Evolutionary conservation across 2,113 vertebrate genomes (phyloP).

Genomic region (Cyrtonyx montezumae): DNA sequence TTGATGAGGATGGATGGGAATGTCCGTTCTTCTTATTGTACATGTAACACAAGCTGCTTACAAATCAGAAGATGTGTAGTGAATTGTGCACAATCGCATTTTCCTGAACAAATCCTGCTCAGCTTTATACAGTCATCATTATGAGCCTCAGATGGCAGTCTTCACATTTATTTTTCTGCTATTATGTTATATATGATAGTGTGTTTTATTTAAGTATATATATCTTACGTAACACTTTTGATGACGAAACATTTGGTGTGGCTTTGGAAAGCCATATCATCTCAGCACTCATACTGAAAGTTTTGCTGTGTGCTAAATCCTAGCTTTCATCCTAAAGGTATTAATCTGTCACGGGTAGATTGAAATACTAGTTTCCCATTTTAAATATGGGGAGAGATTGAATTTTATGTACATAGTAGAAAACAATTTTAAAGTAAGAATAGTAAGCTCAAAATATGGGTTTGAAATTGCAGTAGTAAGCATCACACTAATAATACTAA

Average conservation of each 20-base stretch:
- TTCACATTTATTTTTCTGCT: background rate
- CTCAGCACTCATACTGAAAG: background rate
- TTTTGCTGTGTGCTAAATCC: background rate
- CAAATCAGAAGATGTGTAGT: background rate
- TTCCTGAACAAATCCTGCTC: accelerated
- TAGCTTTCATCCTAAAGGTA: background rate
- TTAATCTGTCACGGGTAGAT: background rate
- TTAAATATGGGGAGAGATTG: background rate
- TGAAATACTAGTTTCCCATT: background rate
- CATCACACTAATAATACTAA: accelerated
- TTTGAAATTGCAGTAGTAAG: background rate
- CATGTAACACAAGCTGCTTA: background rate
- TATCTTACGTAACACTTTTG: background rate
- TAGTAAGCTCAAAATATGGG: accelerated
- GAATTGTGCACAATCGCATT: background rate
- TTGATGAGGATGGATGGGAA: background rate
- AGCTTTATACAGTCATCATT: background rate
- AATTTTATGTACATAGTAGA: background rate
- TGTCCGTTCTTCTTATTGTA: background rate
- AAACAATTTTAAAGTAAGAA: background rate
- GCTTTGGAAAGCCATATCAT: background rate
- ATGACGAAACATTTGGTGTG: background rate
- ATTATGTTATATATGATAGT: background rate
- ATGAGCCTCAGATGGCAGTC: background rate
- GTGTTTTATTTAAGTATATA: background rate